Percentiles rank a stretch among this genome's conserved stretches.
phyloP scores from a whole-genome alignment of 1,140 invertebrate species.

The Scaptomyza montana region DNA sequence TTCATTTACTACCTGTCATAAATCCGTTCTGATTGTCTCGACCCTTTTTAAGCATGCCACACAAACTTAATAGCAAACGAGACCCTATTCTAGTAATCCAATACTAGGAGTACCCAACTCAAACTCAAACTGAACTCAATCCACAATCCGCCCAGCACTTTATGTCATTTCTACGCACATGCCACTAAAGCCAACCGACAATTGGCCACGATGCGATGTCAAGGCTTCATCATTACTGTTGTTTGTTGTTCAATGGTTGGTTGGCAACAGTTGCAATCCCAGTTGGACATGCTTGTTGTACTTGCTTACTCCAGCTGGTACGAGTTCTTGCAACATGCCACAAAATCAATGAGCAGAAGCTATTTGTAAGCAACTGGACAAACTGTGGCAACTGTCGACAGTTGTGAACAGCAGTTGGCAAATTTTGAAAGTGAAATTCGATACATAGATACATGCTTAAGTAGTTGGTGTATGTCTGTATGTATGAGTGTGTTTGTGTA shows the following conservation, averaged over 20 bases:
- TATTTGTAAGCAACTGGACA: slow-evolving; percentile 28
- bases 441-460: slow-evolving; percentile 38
- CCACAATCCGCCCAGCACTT: not conserved
- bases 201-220: slow-evolving; percentile 48
- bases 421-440: slow-evolving; percentile 58
- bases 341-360: slow-evolving; percentile 58
- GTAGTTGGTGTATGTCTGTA: not conserved
- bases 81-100: slow-evolving; percentile 50
- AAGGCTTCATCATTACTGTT: slow-evolving; percentile 34
- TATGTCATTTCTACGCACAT: slow-evolving; percentile 36
- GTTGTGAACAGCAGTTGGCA: slow-evolving; percentile 51
- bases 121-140: slow-evolving; percentile 24
- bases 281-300: slow-evolving; percentile 9
- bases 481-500: not conserved
- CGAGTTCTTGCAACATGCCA: slow-evolving; percentile 47
- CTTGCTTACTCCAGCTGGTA: slow-evolving; percentile 10
- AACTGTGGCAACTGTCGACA: slow-evolving; percentile 26
- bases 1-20: slow-evolving; percentile 29
- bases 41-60: slow-evolving; percentile 4
- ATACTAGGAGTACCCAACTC: slow-evolving; percentile 21
- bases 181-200: slow-evolving; percentile 43
- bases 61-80: slow-evolving; percentile 8
- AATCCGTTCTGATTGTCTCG: slow-evolving; percentile 45
- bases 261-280: slow-evolving; percentile 21
- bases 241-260: not conserved